phyloP scores from a whole-genome alignment of 2,888 invertebrate genomes.

The Gnatocerus cornutus region DNA sequence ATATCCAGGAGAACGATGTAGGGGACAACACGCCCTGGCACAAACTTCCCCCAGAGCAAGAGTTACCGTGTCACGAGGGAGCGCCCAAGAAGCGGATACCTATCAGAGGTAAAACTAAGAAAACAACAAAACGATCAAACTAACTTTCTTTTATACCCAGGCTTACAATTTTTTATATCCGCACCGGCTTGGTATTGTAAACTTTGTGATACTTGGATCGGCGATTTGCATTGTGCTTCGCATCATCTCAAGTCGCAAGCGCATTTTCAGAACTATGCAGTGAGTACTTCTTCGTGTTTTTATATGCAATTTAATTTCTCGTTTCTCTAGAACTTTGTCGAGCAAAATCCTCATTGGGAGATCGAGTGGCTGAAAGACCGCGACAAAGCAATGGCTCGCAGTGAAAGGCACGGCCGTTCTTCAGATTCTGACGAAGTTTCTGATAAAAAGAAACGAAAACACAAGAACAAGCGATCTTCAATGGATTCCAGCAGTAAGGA shows the following conservation, averaged over 20 bases:
- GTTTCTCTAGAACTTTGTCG: constrained; percentile 80
- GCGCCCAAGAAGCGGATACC: constrained; percentile 86
- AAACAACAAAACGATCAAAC: constrained; percentile 1
- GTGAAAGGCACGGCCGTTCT: constrained; percentile 54
- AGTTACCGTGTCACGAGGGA: constrained; percentile 80
- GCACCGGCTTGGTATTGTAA: constrained; percentile 94
- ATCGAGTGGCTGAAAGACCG: constrained; percentile 89
- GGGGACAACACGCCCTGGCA: constrained; percentile 87
- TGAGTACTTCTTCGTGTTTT: constrained; percentile 75
- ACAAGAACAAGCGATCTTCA: constrained; percentile 58
- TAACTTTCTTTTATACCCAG: constrained; percentile 69
- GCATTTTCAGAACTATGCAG: constrained; percentile 87
- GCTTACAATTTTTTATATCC: constrained; percentile 90
- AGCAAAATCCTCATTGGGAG: constrained; percentile 91
- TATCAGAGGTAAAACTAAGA: constrained; percentile 78
- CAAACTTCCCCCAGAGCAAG: constrained; percentile 75
- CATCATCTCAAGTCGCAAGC: constrained; percentile 86
- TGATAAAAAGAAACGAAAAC: constrained; percentile 58
- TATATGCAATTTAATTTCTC: too few species aligned
- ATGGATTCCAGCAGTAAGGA: constrained; percentile 63
- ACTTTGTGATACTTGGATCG: constrained; percentile 90
- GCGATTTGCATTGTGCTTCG: constrained; percentile 90
- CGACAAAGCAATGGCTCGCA: constrained; percentile 70
- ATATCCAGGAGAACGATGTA: constrained; percentile 74
- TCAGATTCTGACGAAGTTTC: constrained; percentile 56